These are phyloP conservation scores for Dryocosmus kuriphilus DNA, from an alignment of 2,888 invertebrate genomes.

Conservation along the genomic window DNA sequence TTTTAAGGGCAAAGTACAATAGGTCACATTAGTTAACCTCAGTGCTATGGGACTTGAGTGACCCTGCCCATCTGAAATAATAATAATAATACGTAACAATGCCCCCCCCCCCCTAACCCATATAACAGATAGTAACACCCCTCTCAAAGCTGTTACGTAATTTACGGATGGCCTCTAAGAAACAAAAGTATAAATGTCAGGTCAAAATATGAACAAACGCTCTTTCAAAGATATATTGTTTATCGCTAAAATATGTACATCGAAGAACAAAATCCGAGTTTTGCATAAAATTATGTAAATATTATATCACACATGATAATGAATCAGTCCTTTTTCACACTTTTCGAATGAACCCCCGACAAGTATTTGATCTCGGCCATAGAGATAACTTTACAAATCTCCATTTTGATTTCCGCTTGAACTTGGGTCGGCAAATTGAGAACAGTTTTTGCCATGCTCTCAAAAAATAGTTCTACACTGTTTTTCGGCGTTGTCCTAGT, in stretches of 20 bases:
- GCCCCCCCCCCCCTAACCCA: no score
- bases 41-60: no score
- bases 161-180: no score
- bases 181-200: no score
- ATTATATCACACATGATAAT: not conserved
- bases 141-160: no score
- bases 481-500: conserved; percentile 44
- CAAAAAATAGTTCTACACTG: conserved; percentile 71
- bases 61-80: no score
- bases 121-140: no score
- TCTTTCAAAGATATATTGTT: not conserved
- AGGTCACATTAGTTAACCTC: no score
- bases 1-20: no score
- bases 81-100: no score
- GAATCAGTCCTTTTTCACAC: not conserved
- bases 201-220: not conserved
- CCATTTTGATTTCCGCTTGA: conserved; percentile 73
- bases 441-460: conserved; percentile 72
- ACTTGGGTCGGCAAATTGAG: conserved; percentile 68
- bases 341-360: conserved; percentile 22
- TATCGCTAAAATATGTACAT: conserved; percentile 20
- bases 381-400: conserved; percentile 72
- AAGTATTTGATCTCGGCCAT: conserved; percentile 69
- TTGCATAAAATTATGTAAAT: not conserved
- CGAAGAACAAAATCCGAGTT: not conserved